Evolutionary conservation across 2,888 invertebrate species (phyloP).

Genomic region (Cephus nigrinus): DNA sequence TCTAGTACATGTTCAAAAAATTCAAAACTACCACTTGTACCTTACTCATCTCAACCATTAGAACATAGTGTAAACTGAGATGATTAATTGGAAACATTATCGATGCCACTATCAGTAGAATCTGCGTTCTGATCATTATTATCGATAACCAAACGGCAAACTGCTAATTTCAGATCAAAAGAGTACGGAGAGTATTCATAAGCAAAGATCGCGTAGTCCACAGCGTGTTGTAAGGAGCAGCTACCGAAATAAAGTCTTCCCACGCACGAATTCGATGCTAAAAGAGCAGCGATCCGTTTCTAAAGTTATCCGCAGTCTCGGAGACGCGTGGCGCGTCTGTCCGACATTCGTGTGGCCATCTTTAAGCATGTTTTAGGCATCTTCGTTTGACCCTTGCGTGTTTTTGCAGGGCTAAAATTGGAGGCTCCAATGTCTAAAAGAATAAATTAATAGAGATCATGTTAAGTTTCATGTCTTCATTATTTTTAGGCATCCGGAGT

Average conservation of each 20-base stretch:
- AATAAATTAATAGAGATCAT: neutral
- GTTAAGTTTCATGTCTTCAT: neutral
- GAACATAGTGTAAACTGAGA: neutral
- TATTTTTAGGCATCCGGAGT: slow-evolving; percentile 89
- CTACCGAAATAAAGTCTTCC: slow-evolving; percentile 63
- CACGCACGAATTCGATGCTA: slow-evolving; percentile 62
- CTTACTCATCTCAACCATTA: neutral
- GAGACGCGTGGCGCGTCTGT: slow-evolving; percentile 33
- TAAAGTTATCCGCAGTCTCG: slow-evolving; percentile 55
- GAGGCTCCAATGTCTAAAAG: neutral
- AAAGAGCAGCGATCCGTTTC: slow-evolving; percentile 61
- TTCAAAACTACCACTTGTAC: neutral
- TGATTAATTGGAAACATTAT: neutral
- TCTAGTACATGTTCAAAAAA: neutral
- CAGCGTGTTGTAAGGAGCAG: neutral
- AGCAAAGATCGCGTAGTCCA: neutral
- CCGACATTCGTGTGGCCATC: slow-evolving; percentile 25
- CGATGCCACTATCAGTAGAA: neutral
- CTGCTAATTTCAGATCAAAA: neutral
- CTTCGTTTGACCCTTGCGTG: neutral
- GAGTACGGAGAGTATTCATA: neutral
- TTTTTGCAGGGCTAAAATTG: neutral
- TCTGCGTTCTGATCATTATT: neutral
- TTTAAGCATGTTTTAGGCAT: neutral
- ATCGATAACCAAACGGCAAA: neutral